A percentile compares a stretch with the other conserved stretches of the same genome.
phyloP scores from a whole-genome alignment of 2,888 invertebrate species.

The Pecten maximus region DNA sequence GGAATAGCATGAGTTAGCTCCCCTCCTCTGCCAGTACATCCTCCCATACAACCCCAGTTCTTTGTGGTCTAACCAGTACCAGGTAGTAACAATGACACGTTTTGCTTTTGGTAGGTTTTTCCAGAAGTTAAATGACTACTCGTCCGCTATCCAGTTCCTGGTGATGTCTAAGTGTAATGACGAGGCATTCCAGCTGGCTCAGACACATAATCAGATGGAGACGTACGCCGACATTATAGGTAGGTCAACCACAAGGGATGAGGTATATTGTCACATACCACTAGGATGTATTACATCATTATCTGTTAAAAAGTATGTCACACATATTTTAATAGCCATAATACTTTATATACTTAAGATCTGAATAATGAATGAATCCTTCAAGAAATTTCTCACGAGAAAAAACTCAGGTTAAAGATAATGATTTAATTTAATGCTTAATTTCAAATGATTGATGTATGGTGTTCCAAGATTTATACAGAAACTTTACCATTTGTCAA shows the following conservation, averaged over 20 bases:
- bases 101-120: slow-evolving; percentile 85
- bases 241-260: slow-evolving; percentile 68
- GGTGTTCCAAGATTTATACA: too few relatives aligned
- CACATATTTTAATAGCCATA: background rate
- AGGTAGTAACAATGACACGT: background rate
- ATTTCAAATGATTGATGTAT: background rate
- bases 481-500: background rate
- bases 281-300: background rate
- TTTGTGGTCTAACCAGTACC: background rate
- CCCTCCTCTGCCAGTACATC: background rate
- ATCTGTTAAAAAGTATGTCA: background rate
- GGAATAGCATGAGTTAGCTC: too few relatives aligned
- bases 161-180: slow-evolving; percentile 97
- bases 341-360: background rate
- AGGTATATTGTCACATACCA: background rate
- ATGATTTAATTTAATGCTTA: too few relatives aligned
- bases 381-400: background rate
- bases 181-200: slow-evolving; percentile 96
- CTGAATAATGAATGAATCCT: background rate
- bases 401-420: too few relatives aligned
- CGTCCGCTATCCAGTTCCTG: slow-evolving; percentile 96
- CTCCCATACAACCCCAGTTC: too few relatives aligned
- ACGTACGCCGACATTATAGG: slow-evolving; percentile 96
- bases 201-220: slow-evolving; percentile 94
- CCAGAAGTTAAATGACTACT: slow-evolving; percentile 95